Conservation (phyloP, 2,113 vertebrate species). For the Hippocampus abdominalis region DNA sequence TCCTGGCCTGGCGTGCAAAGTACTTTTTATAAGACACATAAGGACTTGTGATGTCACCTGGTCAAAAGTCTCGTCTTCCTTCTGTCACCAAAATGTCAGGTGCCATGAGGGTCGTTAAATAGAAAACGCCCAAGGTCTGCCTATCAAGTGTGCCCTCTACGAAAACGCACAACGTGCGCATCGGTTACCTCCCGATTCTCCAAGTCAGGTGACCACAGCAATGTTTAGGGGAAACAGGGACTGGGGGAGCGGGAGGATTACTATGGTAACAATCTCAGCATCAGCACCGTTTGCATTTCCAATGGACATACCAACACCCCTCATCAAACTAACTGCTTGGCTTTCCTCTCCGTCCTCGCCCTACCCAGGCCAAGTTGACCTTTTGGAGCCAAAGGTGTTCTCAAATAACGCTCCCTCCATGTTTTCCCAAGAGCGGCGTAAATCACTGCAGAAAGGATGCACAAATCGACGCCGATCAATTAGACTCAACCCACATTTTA, state of each 20-base stretch:
- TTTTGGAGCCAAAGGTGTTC: slow-evolving; percentile 58
- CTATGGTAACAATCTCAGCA: slow-evolving; percentile 69
- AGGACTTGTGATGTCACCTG: too few relatives aligned
- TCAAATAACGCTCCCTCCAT: slow-evolving; percentile 40
- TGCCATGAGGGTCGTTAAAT: too few relatives aligned
- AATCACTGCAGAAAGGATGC: slow-evolving; percentile 3
- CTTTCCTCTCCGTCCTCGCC: not conserved
- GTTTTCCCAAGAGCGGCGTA: slow-evolving; percentile 7
- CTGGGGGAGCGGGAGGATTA: slow-evolving; percentile 49
- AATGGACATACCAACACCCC: slow-evolving; percentile 28
- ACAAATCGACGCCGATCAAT: not conserved
- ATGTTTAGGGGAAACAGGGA: slow-evolving; percentile 9
- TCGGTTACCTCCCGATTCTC: too few relatives aligned
- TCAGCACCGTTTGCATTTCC: slow-evolving; percentile 52
- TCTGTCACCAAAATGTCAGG: too few relatives aligned
- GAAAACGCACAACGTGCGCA: too few relatives aligned
- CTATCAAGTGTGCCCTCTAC: too few relatives aligned
- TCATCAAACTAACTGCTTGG: slow-evolving; percentile 5
- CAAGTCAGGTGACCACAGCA: too few relatives aligned
- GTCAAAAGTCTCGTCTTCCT: too few relatives aligned
- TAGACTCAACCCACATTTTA: too few relatives aligned
- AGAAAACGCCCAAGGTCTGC: too few relatives aligned
- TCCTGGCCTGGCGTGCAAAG: too few relatives aligned
- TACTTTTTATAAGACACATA: too few relatives aligned
- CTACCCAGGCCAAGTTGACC: slow-evolving; percentile 37